Base-by-base conservation (phyloP, 1,140 invertebrate species). In the Drosophila miranda region DNA sequence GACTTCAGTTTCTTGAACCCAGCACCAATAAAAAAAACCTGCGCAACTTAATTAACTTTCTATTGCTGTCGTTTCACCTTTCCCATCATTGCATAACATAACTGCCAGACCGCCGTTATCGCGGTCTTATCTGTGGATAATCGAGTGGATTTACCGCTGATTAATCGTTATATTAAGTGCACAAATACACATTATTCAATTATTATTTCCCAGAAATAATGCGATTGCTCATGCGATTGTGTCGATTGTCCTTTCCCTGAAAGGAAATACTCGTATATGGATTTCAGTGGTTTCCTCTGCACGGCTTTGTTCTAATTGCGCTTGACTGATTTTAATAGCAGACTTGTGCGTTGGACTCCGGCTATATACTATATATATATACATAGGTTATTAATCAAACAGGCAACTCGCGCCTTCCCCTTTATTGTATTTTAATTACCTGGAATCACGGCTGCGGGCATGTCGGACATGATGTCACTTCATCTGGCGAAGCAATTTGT, bases 1-100 rank as follows among this genome's bases (percentile, higher is more conserved):
- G 81, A 86, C 82, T 87, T 75, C 60, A 86, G 81, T 86, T 86
- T 69, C 74, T 86, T 87, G 81, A 86, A 86, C 81, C 68, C 80
- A 52, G 44, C 14, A 50, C 34, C 23, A 26, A 23, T 9, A 34
- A 34, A 11, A 43, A 34, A 34, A 34, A 9, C 26, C 46, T 43
- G 54, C 51, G 61, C 73, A 78, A 77, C 82, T 86, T 86, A 87
- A 86, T 86, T 87, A 86, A 78, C 81, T 87, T 78, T 87, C 81
- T 80, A 67, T 71, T 60, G 58, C 50, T 55, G 54, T 55, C 14
- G 46, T 26, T 26, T 5, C 23, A 4, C 23, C 8, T 26, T 45
- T 44, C 28, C 80, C 59, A 50, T 43, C 42, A 75, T 59, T 84
- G 51, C 51, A 30, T 41, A 49, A 72, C 60, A 34, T 13, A 38